Conservation (phyloP, 2,113 vertebrate genomes). For the Myrmophylax atrothorax region DNA sequence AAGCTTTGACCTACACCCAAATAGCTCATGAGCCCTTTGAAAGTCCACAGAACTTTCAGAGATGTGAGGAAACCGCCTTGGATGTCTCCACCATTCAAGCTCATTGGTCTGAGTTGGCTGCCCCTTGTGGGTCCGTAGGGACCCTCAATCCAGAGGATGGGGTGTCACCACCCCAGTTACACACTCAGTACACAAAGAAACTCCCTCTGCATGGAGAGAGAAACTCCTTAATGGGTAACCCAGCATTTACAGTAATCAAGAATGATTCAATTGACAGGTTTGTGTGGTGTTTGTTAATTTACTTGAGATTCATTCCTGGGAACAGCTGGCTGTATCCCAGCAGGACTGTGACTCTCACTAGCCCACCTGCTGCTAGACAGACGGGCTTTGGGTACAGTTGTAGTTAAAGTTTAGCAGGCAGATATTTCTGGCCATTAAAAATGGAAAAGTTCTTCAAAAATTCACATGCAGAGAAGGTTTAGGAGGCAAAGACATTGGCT, state of each 20-base stretch:
- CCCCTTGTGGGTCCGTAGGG: not conserved
- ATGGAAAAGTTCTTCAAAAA: conserved; percentile 64
- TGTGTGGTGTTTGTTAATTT: conserved; percentile 79
- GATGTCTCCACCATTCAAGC: not conserved
- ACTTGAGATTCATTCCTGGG: conserved; percentile 74
- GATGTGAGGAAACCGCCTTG: not conserved
- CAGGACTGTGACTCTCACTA: conserved; percentile 70
- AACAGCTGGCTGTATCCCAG: conserved; percentile 79
- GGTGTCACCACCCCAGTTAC: not conserved
- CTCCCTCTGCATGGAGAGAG: not conserved
- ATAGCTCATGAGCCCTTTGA: not conserved
- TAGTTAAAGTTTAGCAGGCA: conserved; percentile 71
- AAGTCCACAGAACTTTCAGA: not conserved
- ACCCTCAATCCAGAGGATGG: not conserved
- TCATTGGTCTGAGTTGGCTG: not conserved
- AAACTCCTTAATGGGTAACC: conserved; percentile 12
- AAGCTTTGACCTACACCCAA: not conserved
- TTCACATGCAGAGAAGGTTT: not conserved
- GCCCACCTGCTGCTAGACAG: conserved; percentile 76
- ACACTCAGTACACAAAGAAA: not conserved
- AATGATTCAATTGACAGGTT: conserved; percentile 76
- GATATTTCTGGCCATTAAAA: conserved; percentile 69
- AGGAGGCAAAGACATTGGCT: not conserved
- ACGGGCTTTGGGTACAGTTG: conserved; percentile 60
- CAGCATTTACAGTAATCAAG: conserved; percentile 67